Base-by-base conservation (phyloP, 2,113 vertebrate species). In the Furnarius figulus region DNA sequence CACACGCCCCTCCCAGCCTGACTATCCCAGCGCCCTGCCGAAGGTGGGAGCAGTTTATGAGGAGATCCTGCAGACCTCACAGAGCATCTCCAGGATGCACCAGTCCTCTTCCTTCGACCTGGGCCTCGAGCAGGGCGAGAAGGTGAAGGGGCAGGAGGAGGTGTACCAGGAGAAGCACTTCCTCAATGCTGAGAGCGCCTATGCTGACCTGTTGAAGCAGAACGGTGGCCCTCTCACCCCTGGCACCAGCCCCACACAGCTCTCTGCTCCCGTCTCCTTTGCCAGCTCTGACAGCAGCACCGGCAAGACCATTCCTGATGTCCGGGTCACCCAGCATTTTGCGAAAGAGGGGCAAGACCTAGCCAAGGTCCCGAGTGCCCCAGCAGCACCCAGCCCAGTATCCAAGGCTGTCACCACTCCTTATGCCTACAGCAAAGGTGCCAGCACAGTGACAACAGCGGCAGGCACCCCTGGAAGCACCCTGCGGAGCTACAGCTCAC, bases 231-330 rank as follows among this genome's bases (percentile, higher is more conserved):
- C 98, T 0, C 98, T 99, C 27, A 99, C 99, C 65, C 99, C 99
- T 4, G 99, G 99, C 27, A 99, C 99, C 93, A 99, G 99, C 74
- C 99, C 99, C 90, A 99, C 99, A 3, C 99, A 99, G 94, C 97
- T 99, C 2, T 97, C 98, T 6, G 99, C 99, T 80, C 99, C 99
- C 0, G 97, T 99, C 78, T 99, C 99, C 40, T 99, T 99, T 59
- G 97, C 98, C 15, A 33, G 97, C 82, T 96, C 98, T 0, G 97
- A 98, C 20, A 59, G 98, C 76, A 87, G 93, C 4, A 77, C 93
- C 9, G 97, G 97, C 82, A 98, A 98, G 78, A 98, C 98, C 77
- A 98, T 99, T 91, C 98, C 99, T 0, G 98, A 99, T 28, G 99
- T 99, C 39, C 97, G 98, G 31, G 99, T 99, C 87, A 99, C 99